Evolutionary conservation across 2,797 vertebrate genomes (phyloP).

Genomic region (Etheostoma perlongum): DNA sequence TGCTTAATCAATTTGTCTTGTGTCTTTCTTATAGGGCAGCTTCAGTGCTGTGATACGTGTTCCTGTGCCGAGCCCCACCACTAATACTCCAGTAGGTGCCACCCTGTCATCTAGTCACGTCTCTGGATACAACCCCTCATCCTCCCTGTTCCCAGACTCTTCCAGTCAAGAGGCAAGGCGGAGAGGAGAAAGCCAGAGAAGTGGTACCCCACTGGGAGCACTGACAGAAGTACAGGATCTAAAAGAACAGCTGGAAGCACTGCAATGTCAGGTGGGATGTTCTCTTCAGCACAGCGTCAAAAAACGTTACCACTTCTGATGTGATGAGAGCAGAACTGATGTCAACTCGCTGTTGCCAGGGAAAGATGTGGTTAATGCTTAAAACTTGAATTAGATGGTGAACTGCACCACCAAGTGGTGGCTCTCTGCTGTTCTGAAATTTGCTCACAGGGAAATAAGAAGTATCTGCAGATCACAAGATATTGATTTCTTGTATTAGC

Average conservation of each 20-base stretch:
- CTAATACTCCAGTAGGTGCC: conserved; percentile 32
- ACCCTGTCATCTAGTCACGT: conserved; percentile 22
- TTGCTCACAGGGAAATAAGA: background rate
- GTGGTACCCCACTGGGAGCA: conserved; percentile 30
- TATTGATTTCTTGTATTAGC: conserved; percentile 55
- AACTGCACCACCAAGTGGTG: conserved; percentile 79
- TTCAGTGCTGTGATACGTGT: conserved; percentile 15
- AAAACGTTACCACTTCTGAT: conserved; percentile 40
- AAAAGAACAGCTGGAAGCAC: conserved; percentile 83
- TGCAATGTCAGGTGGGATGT: conserved; percentile 84
- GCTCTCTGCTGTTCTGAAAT: background rate
- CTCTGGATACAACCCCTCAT: conserved; percentile 32
- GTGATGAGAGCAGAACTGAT: conserved; percentile 51
- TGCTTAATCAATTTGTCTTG: conserved; percentile 13
- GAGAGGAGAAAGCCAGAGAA: conserved; percentile 45
- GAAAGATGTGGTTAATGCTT: conserved; percentile 57
- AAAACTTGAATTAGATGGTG: conserved; percentile 27
- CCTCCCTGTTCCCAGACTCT: conserved; percentile 33
- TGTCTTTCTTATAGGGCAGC: conserved; percentile 54
- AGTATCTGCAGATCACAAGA: conserved; percentile 32
- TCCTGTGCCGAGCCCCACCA: conserved; percentile 26
- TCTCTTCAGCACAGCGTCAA: conserved; percentile 37
- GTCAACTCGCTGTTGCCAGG: conserved; percentile 76
- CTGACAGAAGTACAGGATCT: conserved; percentile 80
- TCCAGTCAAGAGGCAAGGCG: conserved; percentile 37